Conservation (phyloP, 2,888 invertebrate species). For the Thalpophila matura region DNA sequence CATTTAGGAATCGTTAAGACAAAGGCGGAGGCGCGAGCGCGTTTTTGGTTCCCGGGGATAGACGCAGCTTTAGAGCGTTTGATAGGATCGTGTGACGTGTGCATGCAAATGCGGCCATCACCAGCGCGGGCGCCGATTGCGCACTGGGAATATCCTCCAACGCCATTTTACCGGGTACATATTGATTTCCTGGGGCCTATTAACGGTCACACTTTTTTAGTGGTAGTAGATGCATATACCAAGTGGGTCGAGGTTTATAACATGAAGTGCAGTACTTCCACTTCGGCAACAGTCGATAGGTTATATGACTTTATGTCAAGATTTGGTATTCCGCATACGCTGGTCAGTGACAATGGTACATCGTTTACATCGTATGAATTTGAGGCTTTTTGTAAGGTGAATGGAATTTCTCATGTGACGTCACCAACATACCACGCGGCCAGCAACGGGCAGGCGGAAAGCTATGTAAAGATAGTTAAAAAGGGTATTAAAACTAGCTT, state of each 20-base stretch:
- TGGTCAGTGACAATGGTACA: neutral
- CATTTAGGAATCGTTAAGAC: slow-evolving; percentile 3
- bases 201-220: neutral
- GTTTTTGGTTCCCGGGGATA: no score
- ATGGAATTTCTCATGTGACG: neutral
- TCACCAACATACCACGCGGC: neutral
- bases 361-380: neutral
- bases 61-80: no score
- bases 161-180: no score
- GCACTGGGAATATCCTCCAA: no score
- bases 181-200: no score
- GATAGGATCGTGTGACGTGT: no score
- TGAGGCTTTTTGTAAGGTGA: neutral
- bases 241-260: slow-evolving; percentile 6
- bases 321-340: neutral
- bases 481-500: neutral
- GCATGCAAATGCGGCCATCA: no score
- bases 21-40: no score
- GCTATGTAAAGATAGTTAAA: neutral
- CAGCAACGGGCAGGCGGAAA: no score
- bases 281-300: neutral
- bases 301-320: neutral
- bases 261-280: neutral
- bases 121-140: no score
- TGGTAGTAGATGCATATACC: neutral